Percentiles rank a stretch among this genome's conserved stretches.
phyloP scores from a whole-genome alignment of 2,797 vertebrate species.

The Takifugu ocellatus region DNA sequence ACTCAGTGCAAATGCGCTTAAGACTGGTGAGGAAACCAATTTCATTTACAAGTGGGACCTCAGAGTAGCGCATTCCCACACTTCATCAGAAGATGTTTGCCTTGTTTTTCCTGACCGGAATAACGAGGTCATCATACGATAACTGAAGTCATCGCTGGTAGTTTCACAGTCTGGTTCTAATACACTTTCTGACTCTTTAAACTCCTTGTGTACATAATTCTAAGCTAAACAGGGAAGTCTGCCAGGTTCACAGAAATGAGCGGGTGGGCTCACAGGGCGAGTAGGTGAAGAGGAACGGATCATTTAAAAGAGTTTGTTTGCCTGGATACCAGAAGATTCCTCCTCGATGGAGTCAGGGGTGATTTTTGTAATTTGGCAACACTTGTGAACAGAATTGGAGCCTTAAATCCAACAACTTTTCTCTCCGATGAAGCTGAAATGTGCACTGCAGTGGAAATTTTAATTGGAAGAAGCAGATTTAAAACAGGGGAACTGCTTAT shows the following conservation, averaged over 20 bases:
- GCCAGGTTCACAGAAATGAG: constrained; percentile 24
- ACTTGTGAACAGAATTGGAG: constrained; percentile 13
- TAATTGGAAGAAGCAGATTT: constrained; percentile 14
- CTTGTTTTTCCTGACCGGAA: constrained; percentile 56
- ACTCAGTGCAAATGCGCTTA: constrained; percentile 70
- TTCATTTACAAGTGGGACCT: constrained; percentile 67
- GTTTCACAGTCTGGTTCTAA: constrained; percentile 19
- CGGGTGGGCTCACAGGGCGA: constrained; percentile 2
- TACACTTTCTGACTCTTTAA: constrained; percentile 19
- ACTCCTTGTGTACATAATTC: constrained; percentile 13
- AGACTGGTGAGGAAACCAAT: constrained; percentile 68
- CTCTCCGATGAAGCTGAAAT: constrained; percentile 30
- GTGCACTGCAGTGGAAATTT: constrained; percentile 1
- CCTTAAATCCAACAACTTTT: constrained; percentile 27
- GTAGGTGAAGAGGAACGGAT: constrained; percentile 28
- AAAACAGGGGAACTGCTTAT: not conserved
- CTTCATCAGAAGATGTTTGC: constrained; percentile 56
- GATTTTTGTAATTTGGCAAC: constrained; percentile 37
- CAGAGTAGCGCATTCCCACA: constrained; percentile 59
- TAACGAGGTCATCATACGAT: constrained; percentile 36
- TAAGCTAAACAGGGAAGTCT: not conserved
- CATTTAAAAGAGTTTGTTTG: constrained; percentile 33
- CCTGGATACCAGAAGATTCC: constrained; percentile 31
- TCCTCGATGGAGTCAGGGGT: constrained; percentile 30
- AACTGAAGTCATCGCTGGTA: constrained; percentile 37